A percentile compares a stretch with the other conserved stretches of the same genome.
These are phyloP conservation scores for Zophobas atratus DNA, from an alignment of 1,140 invertebrate genomes.

Conservation along the genomic window DNA sequence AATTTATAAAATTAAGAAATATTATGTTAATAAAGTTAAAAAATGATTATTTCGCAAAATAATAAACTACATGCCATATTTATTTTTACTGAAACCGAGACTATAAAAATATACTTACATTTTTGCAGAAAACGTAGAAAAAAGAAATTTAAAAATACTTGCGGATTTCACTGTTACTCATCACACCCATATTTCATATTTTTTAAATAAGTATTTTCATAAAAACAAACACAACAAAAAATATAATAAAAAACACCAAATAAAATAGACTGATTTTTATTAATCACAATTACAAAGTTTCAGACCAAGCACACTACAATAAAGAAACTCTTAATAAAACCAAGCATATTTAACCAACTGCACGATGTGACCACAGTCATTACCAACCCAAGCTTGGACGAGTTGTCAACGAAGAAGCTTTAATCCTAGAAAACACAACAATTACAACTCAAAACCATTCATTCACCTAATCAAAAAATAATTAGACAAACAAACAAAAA, in stretches of 20 bases:
- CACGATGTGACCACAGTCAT: conserved; percentile 15
- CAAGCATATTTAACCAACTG: not conserved
- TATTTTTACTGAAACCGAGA: too few species aligned
- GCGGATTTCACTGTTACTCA: too few species aligned
- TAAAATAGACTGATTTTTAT: not conserved
- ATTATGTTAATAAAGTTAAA: not conserved
- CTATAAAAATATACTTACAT: too few species aligned
- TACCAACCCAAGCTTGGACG: conserved; percentile 29
- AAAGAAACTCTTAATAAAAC: not conserved
- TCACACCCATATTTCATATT: too few species aligned
- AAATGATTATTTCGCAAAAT: not conserved
- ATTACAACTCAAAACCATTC: conserved; percentile 60
- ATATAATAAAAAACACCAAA: not conserved
- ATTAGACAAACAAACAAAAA: conserved; percentile 11
- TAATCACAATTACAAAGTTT: conserved; percentile 4
- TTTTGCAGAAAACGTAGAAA: too few species aligned
- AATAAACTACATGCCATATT: not conserved
- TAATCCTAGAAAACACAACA: conserved; percentile 58
- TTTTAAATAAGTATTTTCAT: not conserved
- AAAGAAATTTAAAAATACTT: too few species aligned
- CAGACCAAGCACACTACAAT: not conserved
- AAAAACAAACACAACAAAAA: not conserved
- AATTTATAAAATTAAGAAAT: too few species aligned
- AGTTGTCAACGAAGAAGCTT: conserved; percentile 61
- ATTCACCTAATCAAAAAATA: conserved; percentile 35